A percentile compares a stretch with the other conserved stretches of the same genome.
Evolutionary conservation across 35 echinoderm and acorn worm species (phyloP).

Genomic region (Patiria miniata): DNA sequence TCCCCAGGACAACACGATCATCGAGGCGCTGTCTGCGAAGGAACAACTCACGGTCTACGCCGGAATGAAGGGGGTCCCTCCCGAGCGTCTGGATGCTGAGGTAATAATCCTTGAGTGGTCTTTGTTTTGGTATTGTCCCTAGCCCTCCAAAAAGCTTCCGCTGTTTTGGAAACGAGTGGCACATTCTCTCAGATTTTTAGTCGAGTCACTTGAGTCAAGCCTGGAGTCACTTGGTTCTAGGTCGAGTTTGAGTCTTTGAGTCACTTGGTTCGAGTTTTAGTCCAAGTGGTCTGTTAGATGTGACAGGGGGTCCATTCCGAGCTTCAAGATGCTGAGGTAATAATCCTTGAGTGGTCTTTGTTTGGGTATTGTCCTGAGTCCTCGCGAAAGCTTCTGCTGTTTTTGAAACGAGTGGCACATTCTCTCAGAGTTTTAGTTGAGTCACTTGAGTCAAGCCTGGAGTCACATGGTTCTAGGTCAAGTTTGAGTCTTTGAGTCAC

Average conservation of each 20-base stretch:
- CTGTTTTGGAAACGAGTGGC: too few relatives aligned
- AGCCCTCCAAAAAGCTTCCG: not conserved
- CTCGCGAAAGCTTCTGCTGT: not conserved
- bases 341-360: not conserved
- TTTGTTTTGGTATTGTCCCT: not conserved
- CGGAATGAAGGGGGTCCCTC: slow-evolving; percentile 64
- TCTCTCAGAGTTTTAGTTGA: too few relatives aligned
- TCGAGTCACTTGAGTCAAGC: too few relatives aligned
- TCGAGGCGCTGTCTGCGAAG: slow-evolving; percentile 49
- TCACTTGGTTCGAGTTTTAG: not conserved
- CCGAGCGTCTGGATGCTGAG: slow-evolving; percentile 42
- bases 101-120: not conserved
- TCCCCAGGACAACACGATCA: slow-evolving; percentile 63
- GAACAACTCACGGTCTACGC: slow-evolving; percentile 74
- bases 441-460: too few relatives aligned
- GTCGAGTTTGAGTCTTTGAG: too few relatives aligned
- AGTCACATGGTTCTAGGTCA: too few relatives aligned
- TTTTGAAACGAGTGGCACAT: too few relatives aligned
- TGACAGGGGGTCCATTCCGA: slow-evolving; percentile 54
- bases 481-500: too few relatives aligned
- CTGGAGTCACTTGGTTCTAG: too few relatives aligned
- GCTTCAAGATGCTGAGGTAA: slow-evolving; percentile 40
- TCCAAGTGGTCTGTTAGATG: not conserved
- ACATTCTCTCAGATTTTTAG: too few relatives aligned
- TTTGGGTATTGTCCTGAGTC: not conserved